Base-by-base conservation (phyloP, 2,888 invertebrate genomes). In the Parapristionchus giblindavisi region DNA sequence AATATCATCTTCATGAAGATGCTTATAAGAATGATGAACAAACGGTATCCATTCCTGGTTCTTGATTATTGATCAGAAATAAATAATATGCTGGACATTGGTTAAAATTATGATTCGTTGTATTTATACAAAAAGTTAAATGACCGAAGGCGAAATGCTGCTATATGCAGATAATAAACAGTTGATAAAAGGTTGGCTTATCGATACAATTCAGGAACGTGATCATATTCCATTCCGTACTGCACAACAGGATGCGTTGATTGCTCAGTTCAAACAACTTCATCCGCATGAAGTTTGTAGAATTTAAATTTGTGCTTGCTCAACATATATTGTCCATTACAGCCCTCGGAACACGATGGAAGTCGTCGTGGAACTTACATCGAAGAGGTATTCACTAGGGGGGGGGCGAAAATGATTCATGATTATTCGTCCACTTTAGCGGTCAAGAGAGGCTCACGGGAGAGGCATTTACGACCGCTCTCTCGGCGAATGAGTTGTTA, bases 301-400 rank as follows among this genome's bases (percentile, higher is more conserved):
- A 65, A 27, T 2, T 34, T 2, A n/a, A n/a, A n/a, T n/a, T n/a
- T n/a, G n/a, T n/a, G n/a, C n/a, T n/a, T n/a, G n/a, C n/a, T n/a
- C n/a, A n/a, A n/a, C n/a, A n/a, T n/a, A n/a, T n/a, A n/a, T n/a
- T n/a, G n/a, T n/a, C n/a, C n/a, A n/a, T n/a, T n/a, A 21, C 70
- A 38, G 24, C 54, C 54, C 56, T 56, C 70, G 29, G 70, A 71
- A 40, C 56, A 38, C 56, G 56, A n/a, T n/a, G n/a, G 32, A 40
- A 71, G 70, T 32, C 36, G 70, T 2, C n/a, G 56, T 40, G 70
- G 70, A 71, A 71, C 70, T 1, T 71, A 71, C 48, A 71, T 56
- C 38, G 70, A 71, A 40, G 70, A 71, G 70, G 70, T 70, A 24
- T n/a, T n/a, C n/a, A n/a, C n/a, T n/a, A n/a, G n/a, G n/a, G n/a